Percentiles rank a stretch among this genome's conserved stretches.
These are phyloP conservation scores for Pangasianodon hypophthalmus DNA, from an alignment of 2,113 vertebrate species.

Conservation along the genomic window DNA sequence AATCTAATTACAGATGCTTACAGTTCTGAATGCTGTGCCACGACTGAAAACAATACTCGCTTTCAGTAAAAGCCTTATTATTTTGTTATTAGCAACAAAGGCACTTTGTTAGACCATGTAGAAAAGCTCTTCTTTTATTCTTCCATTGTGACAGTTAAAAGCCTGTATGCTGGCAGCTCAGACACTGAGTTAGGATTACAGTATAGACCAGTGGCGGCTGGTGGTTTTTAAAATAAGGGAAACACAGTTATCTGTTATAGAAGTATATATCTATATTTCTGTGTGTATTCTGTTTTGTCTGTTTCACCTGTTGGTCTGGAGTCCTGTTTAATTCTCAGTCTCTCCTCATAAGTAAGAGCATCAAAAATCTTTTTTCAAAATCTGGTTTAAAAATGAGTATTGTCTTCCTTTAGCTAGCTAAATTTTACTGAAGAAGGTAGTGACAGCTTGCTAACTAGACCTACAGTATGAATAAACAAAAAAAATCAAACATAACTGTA, in stretches of 20 bases:
- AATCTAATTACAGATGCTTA: neutral
- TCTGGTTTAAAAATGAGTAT: neutral
- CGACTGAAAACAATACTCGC: neutral
- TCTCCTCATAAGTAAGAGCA: too few relatives aligned
- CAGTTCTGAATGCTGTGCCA: neutral
- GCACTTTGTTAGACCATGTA: neutral
- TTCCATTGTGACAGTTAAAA: neutral
- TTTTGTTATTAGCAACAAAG: conserved; percentile 1
- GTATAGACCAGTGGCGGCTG: neutral
- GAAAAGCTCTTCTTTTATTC: neutral
- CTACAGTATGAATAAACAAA: neutral
- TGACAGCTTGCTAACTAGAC: too few relatives aligned
- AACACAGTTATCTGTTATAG: neutral
- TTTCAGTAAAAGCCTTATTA: neutral
- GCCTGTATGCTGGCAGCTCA: neutral
- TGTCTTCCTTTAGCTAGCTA: neutral
- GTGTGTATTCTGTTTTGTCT: neutral
- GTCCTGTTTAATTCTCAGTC: neutral
- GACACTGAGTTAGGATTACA: neutral
- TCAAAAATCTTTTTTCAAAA: neutral
- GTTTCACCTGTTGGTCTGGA: neutral
- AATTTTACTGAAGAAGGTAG: neutral
- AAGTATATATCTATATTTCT: neutral
- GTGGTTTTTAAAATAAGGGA: neutral
- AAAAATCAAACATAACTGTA: neutral